phyloP scores from a whole-genome alignment of 1,140 invertebrate genomes.

The Ceratina australensis region DNA sequence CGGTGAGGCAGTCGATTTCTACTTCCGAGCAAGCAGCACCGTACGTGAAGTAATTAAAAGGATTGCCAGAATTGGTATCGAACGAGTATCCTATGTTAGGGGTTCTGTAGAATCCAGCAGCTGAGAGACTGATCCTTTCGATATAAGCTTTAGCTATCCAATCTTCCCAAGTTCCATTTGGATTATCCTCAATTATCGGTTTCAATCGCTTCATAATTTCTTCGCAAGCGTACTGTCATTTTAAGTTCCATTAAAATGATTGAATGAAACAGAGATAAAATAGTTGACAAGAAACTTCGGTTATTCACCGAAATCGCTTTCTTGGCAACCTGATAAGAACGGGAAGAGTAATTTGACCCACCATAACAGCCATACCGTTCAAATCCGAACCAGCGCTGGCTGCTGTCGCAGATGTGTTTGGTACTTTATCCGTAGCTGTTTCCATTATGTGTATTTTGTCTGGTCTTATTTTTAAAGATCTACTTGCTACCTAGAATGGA shows the following conservation, averaged over 20 bases:
- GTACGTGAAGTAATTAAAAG: conserved; percentile 91
- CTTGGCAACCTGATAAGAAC: background rate
- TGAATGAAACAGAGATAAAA: conserved; percentile 1
- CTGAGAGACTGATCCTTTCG: conserved; percentile 89
- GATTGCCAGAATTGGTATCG: conserved; percentile 84
- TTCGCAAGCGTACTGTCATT: conserved; percentile 88
- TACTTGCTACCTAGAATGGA: conserved; percentile 84
- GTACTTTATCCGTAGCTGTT: conserved; percentile 95
- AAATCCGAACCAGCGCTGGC: conserved; percentile 95
- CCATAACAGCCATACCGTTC: conserved; percentile 96
- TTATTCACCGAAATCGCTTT: no score
- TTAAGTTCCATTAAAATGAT: background rate
- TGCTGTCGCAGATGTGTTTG: conserved; percentile 95
- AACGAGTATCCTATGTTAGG: conserved; percentile 89
- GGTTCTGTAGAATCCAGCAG: conserved; percentile 92
- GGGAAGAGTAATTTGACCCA: conserved; percentile 72
- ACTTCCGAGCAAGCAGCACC: conserved; percentile 90
- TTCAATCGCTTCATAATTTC: conserved; percentile 87
- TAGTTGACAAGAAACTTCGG: no score
- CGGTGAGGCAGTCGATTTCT: conserved; percentile 93
- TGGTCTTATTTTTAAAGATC: conserved; percentile 86
- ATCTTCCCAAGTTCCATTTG: conserved; percentile 90
- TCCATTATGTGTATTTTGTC: conserved; percentile 93
- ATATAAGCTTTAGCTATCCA: conserved; percentile 92
- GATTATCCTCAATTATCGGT: conserved; percentile 88